Conservation (phyloP, 2,888 invertebrate genomes). For the Eulithis testata region DNA sequence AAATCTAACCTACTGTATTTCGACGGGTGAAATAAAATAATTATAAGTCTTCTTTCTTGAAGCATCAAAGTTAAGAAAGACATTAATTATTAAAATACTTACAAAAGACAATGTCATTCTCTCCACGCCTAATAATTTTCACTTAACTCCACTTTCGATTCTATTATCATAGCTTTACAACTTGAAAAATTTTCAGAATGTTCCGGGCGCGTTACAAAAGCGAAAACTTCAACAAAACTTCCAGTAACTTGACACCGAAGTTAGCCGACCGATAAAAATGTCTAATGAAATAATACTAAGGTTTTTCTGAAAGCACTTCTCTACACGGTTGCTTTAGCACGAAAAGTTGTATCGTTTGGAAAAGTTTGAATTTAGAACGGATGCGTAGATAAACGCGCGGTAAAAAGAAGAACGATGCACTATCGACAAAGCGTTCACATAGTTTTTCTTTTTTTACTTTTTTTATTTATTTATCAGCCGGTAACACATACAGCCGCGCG, state of each 20-base stretch:
- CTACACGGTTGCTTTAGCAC: conserved; percentile 40
- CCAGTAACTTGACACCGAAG: conserved; percentile 40
- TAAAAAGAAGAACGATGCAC: conserved; percentile 72
- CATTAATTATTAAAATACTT: conserved; percentile 55
- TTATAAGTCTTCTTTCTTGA: conserved; percentile 1
- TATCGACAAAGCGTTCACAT: conserved; percentile 78
- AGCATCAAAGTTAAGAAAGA: conserved; percentile 15
- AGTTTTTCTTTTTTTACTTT: conserved; percentile 58
- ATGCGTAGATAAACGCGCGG: conserved; percentile 70
- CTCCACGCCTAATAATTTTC: conserved; percentile 65
- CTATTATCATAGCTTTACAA: conserved; percentile 50
- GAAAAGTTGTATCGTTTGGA: conserved; percentile 39
- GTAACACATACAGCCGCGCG: conserved; percentile 82
- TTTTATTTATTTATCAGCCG: conserved; percentile 79
- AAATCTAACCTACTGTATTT: background rate
- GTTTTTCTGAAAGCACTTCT: conserved; percentile 41
- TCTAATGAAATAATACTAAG: conserved; percentile 37
- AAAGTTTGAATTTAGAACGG: conserved; percentile 61
- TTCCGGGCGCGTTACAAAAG: conserved; percentile 30
- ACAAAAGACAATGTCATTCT: conserved; percentile 84
- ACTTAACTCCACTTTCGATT: conserved; percentile 55
- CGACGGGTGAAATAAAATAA: conserved; percentile 1
- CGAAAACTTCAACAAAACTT: conserved; percentile 49
- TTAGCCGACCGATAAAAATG: conserved; percentile 46
- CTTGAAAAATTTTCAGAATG: conserved; percentile 49